Evolutionary conservation across 2,888 invertebrate species (phyloP), one percentile per base, ranked within the genome.

Genomic region (Coenonympha glycerion): DNA sequence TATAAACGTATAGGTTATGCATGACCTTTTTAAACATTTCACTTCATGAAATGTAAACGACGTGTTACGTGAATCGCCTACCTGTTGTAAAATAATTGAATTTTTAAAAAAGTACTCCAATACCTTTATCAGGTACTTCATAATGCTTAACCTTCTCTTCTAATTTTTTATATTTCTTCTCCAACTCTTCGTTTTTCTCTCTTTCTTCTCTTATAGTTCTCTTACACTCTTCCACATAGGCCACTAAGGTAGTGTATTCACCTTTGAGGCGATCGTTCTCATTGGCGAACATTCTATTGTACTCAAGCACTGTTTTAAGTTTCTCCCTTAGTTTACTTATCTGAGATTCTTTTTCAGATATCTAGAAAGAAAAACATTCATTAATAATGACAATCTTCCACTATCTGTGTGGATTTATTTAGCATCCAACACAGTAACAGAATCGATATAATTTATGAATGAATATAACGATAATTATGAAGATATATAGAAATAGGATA

Each of bases 261-360:
- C 60, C 68, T 59, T 87, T 86, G 5, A 92, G 68, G 31, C 83
- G 79, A 52, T 89, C 89, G 57, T 92, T 92, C 64, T 92, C 91
- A 53, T 89, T 86, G 0, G 89, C 87, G 55, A 91, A 89, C 30
- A 91, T 81, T 49, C 89, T 88, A 66, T 92, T 92, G 58, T 88
- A 88, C 39, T 88, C 88, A 45, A 92, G 80, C 0, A 92, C 79
- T 0, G 84, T 77, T 55, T 87, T 83, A 0, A 92, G 70, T 64
- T 91, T 91, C 37, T 91, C 90, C 45, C 91, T 89, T 3, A 92
- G 69, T 67, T 91, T 91, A 47, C 83, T 69, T 65, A 92, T 88
- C 61, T 90, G 84, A 9, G 81, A 70, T 44, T 91, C 90, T 69
- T 89, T 92, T 61, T 90, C 89, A 47, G 90, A 84, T 42, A 92